Base-by-base conservation (phyloP, 2,797 vertebrate species). In the Chanos chanos region DNA sequence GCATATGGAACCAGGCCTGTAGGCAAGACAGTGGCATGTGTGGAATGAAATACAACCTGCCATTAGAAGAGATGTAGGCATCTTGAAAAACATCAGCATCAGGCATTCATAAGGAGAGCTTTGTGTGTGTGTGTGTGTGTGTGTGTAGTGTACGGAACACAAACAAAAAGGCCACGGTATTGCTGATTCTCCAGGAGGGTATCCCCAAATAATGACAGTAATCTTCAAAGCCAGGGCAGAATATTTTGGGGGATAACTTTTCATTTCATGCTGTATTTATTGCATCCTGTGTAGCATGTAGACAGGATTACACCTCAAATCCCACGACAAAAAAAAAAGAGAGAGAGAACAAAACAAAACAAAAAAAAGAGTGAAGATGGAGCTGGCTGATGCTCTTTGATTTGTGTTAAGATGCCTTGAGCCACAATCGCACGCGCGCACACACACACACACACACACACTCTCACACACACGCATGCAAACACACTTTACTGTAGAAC, bases 191-290 rank as follows among this genome's bases (percentile, higher is more conserved):
- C 28, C 27, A 33, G 24, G 27, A 44, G 39, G 51, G n/a, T n/a
- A n/a, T 55, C 33, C 61, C 49, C 31, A 64, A 64, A 60, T 30
- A 56, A 66, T 59, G 58, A 71, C 65, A 45, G 68, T 71, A 76
- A 76, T 73, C 74, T 76, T 76, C 74, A 76, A 76, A 76, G 74
- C 68, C 30, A 24, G 68, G 58, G 52, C 45, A 45, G 61, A 64
- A 65, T 57, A 68, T 68, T 61, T n/a, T 68, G 66, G 66, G 78
- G 80, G 85, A 85, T 83, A 89, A 87, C 86, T 84, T 87, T 84
- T 87, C 85, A 89, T 90, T 89, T 90, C 87, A 90, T 78, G 84
- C 76, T 83, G 78, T 87, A 87, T 89, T 89, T 89, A 85, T 89
- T 87, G 85, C 85, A 83, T 87, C 85, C 70, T 78, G 84, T 71